Conservation (phyloP, 2,888 invertebrate species). For the Polydrusus tereticollis region DNA sequence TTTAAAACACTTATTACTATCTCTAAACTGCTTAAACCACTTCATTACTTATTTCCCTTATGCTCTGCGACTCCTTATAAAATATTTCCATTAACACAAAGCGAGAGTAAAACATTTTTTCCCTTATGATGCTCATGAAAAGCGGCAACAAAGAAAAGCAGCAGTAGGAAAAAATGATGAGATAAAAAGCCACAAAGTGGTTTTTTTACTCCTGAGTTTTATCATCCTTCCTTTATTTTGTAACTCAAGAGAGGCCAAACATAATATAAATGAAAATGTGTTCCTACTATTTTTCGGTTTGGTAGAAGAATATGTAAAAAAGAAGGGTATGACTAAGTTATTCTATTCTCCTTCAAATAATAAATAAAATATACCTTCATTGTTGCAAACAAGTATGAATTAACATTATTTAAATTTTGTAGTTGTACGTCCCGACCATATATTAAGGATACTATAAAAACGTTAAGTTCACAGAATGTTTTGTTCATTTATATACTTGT, state of each 20-base stretch:
- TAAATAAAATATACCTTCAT: background rate
- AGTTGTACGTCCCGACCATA: too few relatives aligned
- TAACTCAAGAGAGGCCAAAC: background rate
- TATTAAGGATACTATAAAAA: too few relatives aligned
- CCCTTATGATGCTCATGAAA: conserved; percentile 6
- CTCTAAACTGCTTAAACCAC: background rate
- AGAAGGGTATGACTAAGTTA: background rate
- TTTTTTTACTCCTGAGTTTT: conserved; percentile 10
- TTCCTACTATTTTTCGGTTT: background rate
- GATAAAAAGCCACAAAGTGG: conserved; percentile 15
- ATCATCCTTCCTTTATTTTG: conserved; percentile 7
- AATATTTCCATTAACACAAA: conserved; percentile 13
- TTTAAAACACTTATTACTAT: too few relatives aligned
- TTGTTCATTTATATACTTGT: too few relatives aligned
- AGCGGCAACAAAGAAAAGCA: conserved; percentile 9
- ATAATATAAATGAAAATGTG: conserved; percentile 17
- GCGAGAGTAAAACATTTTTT: conserved; percentile 9
- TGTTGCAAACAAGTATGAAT: background rate
- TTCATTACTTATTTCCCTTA: background rate
- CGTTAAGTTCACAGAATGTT: too few relatives aligned
- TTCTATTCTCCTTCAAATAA: background rate
- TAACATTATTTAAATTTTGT: too few relatives aligned
- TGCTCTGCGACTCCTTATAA: background rate
- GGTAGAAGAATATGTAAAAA: background rate
- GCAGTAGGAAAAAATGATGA: conserved; percentile 10